These are phyloP conservation scores for Stomatorhinus walkeri DNA, from an alignment of 2,797 vertebrate species.

Conservation along the genomic window DNA sequence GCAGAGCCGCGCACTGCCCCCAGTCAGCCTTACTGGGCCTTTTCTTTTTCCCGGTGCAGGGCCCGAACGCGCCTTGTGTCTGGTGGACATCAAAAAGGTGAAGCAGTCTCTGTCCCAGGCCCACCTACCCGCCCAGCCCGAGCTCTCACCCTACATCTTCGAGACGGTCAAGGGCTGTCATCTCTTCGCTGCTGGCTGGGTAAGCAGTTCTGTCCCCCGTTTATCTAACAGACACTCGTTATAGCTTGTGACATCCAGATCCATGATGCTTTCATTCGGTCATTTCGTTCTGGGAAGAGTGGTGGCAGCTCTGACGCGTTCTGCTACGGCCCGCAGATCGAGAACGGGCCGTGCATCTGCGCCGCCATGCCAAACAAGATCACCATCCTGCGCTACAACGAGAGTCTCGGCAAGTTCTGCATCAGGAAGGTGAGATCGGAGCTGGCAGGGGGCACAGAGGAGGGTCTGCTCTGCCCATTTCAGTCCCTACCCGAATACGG, in stretches of 20 bases:
- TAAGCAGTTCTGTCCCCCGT: slow-evolving; percentile 38
- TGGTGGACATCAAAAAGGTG: slow-evolving; percentile 92
- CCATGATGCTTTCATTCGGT: neutral
- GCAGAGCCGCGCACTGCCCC: neutral
- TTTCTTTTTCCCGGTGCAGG: slow-evolving; percentile 54
- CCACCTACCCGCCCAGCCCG: slow-evolving; percentile 88
- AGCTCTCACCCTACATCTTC: slow-evolving; percentile 81
- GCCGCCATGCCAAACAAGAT: slow-evolving; percentile 95
- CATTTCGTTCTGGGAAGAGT: neutral
- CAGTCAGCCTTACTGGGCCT: neutral
- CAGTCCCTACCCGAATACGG: neutral
- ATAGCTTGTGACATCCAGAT: neutral
- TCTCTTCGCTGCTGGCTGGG: slow-evolving; percentile 89
- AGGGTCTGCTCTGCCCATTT: neutral
- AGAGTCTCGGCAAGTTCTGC: slow-evolving; percentile 91
- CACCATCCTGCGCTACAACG: slow-evolving; percentile 87
- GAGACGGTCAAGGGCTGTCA: slow-evolving; percentile 97
- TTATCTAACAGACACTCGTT: neutral
- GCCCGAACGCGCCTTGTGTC: slow-evolving; percentile 86
- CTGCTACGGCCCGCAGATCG: slow-evolving; percentile 64
- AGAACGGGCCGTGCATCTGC: slow-evolving; percentile 87
- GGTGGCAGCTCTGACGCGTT: neutral
- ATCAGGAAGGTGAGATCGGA: slow-evolving; percentile 80
- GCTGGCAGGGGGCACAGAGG: neutral
- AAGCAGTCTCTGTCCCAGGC: slow-evolving; percentile 93